Evolutionary conservation across 2,888 invertebrate species (phyloP), one percentile per base, ranked within the genome.

Genomic region (Drosophila tanythrix): DNA sequence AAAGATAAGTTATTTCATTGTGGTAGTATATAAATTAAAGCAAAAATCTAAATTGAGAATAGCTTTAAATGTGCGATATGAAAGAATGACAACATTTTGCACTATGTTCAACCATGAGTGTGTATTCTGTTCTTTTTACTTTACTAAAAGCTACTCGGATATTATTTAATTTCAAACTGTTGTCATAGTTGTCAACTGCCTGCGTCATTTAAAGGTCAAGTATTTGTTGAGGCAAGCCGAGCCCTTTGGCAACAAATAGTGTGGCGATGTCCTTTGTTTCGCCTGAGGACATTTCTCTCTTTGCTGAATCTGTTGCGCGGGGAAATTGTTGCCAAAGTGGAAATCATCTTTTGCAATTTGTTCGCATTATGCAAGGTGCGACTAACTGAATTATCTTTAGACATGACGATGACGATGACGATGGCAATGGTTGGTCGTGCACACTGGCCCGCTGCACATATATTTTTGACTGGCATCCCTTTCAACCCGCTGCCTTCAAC

Each of bases 351-450:
- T 52, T 52, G 53, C 57, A 78, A 84, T 84, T 71, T 67, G 57
- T 59, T 80, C 40, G 72, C 83, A 82, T 87, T 87, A 87, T 81
- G 82, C 81, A 87, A 82, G 87, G 71, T 69, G 78, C 57, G 68
- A 70, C 64, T 87, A 83, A 87, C 74, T 81, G 75, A 67, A 82
- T 82, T 82, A 82, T 76, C 50, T 52, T 58, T 51, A 46, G 38
- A 56, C 56, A 55, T 35, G 21, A 43, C 61, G 21, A 59, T 35
- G 40, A 7, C 40, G 40, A 53, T 35, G 55, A 6, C 53, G 21
- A 53, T 33, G 21, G 35, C 53, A 35, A 36, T 36, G 27, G 29
- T 21, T 21, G 36, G 38, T 21, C 43, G 13, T 7, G 21, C 35
- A 40, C 46, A 33, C 56, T 46, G 33, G 60, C 40, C 53, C 38